Evolutionary conservation across 2,888 invertebrate species (phyloP).

Genomic region (Elaeidobius kamerunicus): DNA sequence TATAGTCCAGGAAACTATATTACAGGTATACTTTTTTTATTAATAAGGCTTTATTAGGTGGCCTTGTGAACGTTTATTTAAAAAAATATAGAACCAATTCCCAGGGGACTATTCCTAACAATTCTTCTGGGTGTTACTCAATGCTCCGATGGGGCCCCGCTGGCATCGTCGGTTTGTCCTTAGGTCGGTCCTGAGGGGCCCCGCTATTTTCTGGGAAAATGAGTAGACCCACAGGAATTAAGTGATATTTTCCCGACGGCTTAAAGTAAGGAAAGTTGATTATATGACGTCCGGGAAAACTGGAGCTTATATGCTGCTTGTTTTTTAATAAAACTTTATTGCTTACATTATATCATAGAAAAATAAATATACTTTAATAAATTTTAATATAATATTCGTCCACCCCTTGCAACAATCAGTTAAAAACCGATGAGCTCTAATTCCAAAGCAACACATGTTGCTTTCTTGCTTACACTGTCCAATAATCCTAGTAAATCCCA

Average conservation of each 20-base stretch:
- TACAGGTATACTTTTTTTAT: too few relatives aligned
- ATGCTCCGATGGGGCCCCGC: constrained; percentile 44
- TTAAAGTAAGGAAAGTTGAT: constrained; percentile 27
- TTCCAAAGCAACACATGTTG: constrained; percentile 28
- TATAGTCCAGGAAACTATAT: too few relatives aligned
- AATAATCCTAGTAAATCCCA: constrained; percentile 29
- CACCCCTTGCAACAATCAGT: too few relatives aligned
- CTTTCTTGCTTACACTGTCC: constrained; percentile 24
- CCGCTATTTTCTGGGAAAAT: constrained; percentile 27
- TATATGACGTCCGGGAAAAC: constrained; percentile 23
- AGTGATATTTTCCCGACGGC: constrained; percentile 25
- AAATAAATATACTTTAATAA: neutral
- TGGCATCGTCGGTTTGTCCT: constrained; percentile 14
- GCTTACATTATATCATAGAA: too few relatives aligned
- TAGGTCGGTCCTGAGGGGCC: constrained; percentile 18
- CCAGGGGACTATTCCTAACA: constrained; percentile 40
- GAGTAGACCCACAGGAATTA: constrained; percentile 27
- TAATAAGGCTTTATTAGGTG: too few relatives aligned
- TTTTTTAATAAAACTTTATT: too few relatives aligned
- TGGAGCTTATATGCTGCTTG: too few relatives aligned
- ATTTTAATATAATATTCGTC: too few relatives aligned
- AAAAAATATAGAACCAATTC: constrained; percentile 29
- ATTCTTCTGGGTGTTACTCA: constrained; percentile 46
- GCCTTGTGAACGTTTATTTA: constrained; percentile 15
- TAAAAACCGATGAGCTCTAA: neutral